Conservation (phyloP, 2,113 vertebrate genomes). For the Vireo altiloquus region DNA sequence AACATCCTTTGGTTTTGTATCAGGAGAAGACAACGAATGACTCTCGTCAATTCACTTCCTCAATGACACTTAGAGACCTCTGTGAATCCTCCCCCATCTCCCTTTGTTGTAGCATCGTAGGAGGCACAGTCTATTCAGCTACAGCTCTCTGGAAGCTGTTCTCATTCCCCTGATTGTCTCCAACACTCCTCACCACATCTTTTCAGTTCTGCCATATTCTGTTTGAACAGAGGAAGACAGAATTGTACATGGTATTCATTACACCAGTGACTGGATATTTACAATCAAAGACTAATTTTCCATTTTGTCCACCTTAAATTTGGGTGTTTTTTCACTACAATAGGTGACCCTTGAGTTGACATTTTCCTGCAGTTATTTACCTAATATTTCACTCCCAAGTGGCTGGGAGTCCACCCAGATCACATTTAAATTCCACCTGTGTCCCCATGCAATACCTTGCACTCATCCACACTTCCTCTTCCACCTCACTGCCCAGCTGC, state of each 20-base stretch:
- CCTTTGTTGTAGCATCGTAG: background rate
- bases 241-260: fast-evolving
- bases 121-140: background rate
- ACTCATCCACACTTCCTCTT: background rate
- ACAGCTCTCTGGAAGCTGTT: background rate
- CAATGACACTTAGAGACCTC: background rate
- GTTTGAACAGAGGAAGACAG: background rate
- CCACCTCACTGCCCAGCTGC: background rate
- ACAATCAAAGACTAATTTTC: background rate
- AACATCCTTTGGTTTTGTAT: background rate
- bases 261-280: background rate
- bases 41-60: background rate
- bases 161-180: background rate
- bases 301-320: background rate
- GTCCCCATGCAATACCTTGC: background rate
- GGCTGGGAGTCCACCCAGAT: background rate
- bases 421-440: background rate
- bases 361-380: background rate
- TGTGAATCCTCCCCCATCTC: background rate
- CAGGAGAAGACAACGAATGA: background rate
- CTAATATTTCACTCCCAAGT: background rate
- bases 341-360: background rate
- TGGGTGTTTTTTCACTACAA: background rate
- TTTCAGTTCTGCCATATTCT: background rate
- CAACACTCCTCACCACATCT: background rate